Percentiles rank a stretch among this genome's conserved stretches.
These are phyloP conservation scores for Rhingia campestris DNA, from an alignment of 2,888 invertebrate genomes.

Conservation along the genomic window DNA sequence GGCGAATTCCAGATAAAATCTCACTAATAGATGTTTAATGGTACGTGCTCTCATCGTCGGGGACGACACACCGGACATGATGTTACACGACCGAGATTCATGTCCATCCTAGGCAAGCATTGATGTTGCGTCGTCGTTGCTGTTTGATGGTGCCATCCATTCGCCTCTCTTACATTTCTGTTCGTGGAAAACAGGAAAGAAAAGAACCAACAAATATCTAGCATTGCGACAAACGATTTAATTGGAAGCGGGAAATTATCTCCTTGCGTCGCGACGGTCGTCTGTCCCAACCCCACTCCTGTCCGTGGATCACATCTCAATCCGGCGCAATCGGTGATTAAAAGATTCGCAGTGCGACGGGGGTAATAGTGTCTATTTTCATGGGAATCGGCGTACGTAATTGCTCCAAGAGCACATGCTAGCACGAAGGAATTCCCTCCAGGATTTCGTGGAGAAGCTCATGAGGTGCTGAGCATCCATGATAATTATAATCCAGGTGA, in stretches of 20 bases:
- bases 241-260: slow-evolving; percentile 51
- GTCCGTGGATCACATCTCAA: slow-evolving; percentile 44
- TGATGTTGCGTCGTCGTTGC: background rate
- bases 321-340: slow-evolving; percentile 62
- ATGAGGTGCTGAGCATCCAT: slow-evolving; percentile 28
- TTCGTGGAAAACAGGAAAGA: slow-evolving; percentile 38
- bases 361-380: slow-evolving; percentile 33
- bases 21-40: slow-evolving; percentile 72
- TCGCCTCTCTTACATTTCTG: slow-evolving; percentile 35
- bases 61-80: slow-evolving; percentile 46
- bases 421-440: slow-evolving; percentile 48
- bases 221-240: slow-evolving; percentile 61
- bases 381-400: slow-evolving; percentile 61
- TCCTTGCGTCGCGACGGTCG: background rate
- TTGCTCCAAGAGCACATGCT: slow-evolving; percentile 44
- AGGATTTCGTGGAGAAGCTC: slow-evolving; percentile 24
- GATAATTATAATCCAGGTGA: slow-evolving; percentile 41
- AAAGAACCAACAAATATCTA: slow-evolving; percentile 34
- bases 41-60: slow-evolving; percentile 63
- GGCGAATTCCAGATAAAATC: slow-evolving; percentile 60
- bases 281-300: background rate
- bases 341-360: slow-evolving; percentile 35
- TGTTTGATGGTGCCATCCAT: background rate
- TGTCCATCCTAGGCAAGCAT: slow-evolving; percentile 52
- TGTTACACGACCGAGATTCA: slow-evolving; percentile 50